Conservation (phyloP, 2,797 vertebrate species). For the Choloepus didactylus region DNA sequence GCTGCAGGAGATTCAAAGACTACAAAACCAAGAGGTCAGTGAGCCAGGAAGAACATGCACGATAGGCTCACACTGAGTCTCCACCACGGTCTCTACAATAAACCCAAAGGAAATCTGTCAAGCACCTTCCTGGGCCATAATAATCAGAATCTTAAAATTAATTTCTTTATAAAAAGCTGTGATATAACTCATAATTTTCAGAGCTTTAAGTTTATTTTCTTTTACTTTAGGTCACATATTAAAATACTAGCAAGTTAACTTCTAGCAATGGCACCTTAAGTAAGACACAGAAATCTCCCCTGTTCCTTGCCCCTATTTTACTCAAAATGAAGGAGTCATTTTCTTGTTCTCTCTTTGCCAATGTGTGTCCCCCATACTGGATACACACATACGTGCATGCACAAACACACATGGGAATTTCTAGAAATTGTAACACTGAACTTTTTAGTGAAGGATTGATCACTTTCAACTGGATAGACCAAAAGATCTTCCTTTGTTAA, state of each 20-base stretch:
- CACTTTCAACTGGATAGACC: neutral
- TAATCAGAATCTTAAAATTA: constrained; percentile 3
- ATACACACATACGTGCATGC: neutral
- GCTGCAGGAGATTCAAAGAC: neutral
- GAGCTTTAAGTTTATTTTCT: neutral
- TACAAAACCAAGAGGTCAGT: neutral
- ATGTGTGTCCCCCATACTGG: neutral
- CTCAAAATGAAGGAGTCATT: neutral
- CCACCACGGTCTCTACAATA: neutral
- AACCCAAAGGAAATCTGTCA: neutral
- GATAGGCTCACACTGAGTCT: neutral
- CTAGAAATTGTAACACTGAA: neutral
- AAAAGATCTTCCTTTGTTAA: constrained; percentile 38
- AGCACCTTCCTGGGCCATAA: too few relatives aligned
- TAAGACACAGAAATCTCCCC: neutral
- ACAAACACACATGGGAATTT: neutral
- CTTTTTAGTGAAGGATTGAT: neutral
- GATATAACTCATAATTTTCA: neutral
- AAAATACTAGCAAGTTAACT: neutral
- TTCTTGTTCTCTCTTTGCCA: neutral
- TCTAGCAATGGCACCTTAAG: neutral
- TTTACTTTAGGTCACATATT: neutral
- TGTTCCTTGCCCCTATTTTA: neutral
- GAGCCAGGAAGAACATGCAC: neutral
- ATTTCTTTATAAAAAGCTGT: constrained; percentile 7